phyloP scores from a whole-genome alignment of 2,888 invertebrate species.

The Acleris emargana region DNA sequence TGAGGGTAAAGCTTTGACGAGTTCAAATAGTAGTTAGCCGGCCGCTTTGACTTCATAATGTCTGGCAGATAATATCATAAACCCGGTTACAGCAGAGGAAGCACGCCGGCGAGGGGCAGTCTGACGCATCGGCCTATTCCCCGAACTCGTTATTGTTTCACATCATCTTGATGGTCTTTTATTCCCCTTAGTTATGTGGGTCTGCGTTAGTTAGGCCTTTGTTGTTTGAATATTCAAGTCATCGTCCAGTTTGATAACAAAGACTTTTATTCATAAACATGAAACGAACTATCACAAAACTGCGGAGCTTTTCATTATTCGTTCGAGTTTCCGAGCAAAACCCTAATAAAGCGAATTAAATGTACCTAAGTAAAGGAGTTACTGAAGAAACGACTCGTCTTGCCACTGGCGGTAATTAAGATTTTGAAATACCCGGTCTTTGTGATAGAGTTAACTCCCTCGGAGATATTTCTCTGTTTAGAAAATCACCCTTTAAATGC shows the following conservation, averaged over 20 bases:
- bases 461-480: conserved; percentile 54
- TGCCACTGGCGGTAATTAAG: conserved; percentile 76
- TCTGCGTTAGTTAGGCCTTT: conserved; percentile 6
- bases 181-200: conserved; percentile 17
- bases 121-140: conserved; percentile 60
- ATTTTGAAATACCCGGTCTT: conserved; percentile 68
- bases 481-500: conserved; percentile 5
- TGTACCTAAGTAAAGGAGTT: conserved; percentile 39
- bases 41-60: conserved; percentile 19
- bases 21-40: conserved; percentile 4
- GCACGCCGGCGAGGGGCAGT: conserved; percentile 55
- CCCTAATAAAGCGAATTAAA: conserved; percentile 53
- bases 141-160: conserved; percentile 70
- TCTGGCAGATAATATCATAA: conserved; percentile 23
- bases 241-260: background rate
- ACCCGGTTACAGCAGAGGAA: conserved; percentile 23
- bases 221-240: conserved; percentile 6
- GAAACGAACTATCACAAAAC: conserved; percentile 15
- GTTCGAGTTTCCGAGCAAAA: conserved; percentile 37
- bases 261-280: conserved; percentile 5
- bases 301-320: conserved; percentile 23
- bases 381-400: conserved; percentile 60
- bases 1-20: conserved; percentile 1
- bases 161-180: conserved; percentile 55
- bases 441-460: conserved; percentile 66